Evolutionary conservation across 2,113 vertebrate species (phyloP), one percentile per base, ranked within the genome.

Genomic region (Ageneiosus marmoratus): DNA sequence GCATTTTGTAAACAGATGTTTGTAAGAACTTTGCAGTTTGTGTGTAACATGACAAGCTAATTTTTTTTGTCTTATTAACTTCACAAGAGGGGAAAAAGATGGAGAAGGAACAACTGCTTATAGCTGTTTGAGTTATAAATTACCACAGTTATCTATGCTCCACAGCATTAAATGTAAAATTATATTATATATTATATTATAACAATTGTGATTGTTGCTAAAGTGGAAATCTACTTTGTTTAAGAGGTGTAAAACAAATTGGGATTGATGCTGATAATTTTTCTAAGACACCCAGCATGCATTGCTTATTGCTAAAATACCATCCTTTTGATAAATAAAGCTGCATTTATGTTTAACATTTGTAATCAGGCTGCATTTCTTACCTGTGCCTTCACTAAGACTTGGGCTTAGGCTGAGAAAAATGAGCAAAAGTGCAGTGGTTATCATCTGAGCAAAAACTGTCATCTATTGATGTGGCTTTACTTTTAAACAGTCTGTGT

Each of bases 351-450:
- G 10, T 46, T 22, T 34, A n/a, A 55, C 67, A 79, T 79, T 29
- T 46, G 18, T 9, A n/a, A 34, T 56, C 13, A 63, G 83, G 62
- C 27, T 63, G 18, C 9, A 29, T 32, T 24, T 88, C 92, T 93
- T 81, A 94, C 94, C 93, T 90, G 93, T 93, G 83, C 92, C 92
- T 11, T 92, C 89, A 6, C 88, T 83, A 0, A 83, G 41, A 8
- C 85, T 41, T 11, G 63, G 76, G 56, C 56, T 84, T 72, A 85
- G 58, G 0, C 89, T n/a, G 77, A 84, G 48, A 34, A 86, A 77
- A 24, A 89, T 4, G 37, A 89, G 55, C 22, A 84, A 22, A 16
- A 86, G 81, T 29, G 55, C 74, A 74, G 13, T 58, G 74, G 37
- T 9, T 32, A 1, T 62, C 83, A 69, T 85, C 44, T 51, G 22